Percentiles rank a stretch among this genome's conserved stretches.
Evolutionary conservation across 2,113 vertebrate genomes (phyloP).

Genomic region (Uria lomvia): DNA sequence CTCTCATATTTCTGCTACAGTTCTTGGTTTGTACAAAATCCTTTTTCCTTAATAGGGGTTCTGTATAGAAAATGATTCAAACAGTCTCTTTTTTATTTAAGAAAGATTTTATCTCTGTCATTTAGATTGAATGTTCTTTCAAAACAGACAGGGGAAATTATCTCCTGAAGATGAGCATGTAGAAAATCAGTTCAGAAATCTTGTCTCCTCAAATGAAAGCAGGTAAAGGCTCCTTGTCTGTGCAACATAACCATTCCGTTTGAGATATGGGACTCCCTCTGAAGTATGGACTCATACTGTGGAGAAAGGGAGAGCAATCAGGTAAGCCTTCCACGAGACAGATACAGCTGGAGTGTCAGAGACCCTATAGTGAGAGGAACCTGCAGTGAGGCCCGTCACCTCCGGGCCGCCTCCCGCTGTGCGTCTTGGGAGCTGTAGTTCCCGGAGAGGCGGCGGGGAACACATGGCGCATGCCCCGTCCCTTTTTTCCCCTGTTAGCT

Average conservation of each 20-base stretch:
- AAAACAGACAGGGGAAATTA: background rate
- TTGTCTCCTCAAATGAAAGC: background rate
- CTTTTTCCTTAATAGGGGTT: background rate
- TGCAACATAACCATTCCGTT: background rate
- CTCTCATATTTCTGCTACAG: background rate
- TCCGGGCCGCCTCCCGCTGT: background rate
- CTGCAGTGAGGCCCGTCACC: no score
- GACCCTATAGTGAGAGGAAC: no score
- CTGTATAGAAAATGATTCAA: background rate
- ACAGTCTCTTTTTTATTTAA: background rate
- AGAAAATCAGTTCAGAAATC: background rate
- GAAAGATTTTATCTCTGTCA: background rate
- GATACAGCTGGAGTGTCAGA: no score
- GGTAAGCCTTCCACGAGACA: background rate
- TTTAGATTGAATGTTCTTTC: background rate
- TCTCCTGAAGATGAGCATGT: background rate
- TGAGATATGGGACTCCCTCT: background rate
- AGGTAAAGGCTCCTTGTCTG: background rate
- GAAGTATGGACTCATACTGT: background rate
- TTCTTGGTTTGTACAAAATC: background rate
- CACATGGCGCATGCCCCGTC: background rate
- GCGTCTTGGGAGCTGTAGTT: background rate
- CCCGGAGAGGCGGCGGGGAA: no score
- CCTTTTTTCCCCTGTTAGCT: no score
- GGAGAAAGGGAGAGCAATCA: background rate